phyloP scores from a whole-genome alignment of 1,140 invertebrate genomes.

The Lepidurus couesii region DNA sequence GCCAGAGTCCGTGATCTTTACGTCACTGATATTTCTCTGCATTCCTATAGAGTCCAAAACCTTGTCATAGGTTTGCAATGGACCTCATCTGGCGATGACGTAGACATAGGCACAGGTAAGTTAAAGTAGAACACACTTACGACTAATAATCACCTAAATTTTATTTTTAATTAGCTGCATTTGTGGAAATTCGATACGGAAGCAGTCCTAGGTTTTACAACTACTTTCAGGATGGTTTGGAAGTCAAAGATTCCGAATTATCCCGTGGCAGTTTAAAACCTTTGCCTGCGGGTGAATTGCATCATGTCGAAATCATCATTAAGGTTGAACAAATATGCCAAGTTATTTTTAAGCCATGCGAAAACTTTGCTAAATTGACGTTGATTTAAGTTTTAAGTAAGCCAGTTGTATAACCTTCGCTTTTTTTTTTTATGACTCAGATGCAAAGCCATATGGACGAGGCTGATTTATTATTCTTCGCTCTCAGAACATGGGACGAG shows the following conservation, averaged over 20 bases:
- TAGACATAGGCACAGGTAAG: slow-evolving; percentile 16
- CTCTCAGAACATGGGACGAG: slow-evolving; percentile 10
- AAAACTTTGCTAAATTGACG: too few species aligned
- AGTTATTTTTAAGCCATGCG: too few species aligned
- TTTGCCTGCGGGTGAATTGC: neutral
- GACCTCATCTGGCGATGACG: slow-evolving; percentile 27
- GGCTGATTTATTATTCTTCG: slow-evolving; percentile 12
- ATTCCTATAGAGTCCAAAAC: neutral
- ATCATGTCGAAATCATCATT: neutral
- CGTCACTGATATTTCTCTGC: neutral
- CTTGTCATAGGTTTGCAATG: slow-evolving; percentile 23
- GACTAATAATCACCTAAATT: neutral
- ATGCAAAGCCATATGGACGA: neutral
- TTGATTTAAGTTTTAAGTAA: too few species aligned
- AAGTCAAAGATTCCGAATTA: neutral
- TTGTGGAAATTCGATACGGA: neutral
- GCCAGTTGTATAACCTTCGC: too few species aligned
- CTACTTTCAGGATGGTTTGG: neutral
- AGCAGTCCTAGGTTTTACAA: neutral
- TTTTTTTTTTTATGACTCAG: neutral
- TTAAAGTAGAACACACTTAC: neutral
- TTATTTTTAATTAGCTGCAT: neutral
- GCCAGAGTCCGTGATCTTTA: neutral
- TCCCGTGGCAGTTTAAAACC: neutral
- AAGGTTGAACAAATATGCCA: neutral